Evolutionary conservation across 2,113 vertebrate species (phyloP).

Genomic region (Coturnix japonica): DNA sequence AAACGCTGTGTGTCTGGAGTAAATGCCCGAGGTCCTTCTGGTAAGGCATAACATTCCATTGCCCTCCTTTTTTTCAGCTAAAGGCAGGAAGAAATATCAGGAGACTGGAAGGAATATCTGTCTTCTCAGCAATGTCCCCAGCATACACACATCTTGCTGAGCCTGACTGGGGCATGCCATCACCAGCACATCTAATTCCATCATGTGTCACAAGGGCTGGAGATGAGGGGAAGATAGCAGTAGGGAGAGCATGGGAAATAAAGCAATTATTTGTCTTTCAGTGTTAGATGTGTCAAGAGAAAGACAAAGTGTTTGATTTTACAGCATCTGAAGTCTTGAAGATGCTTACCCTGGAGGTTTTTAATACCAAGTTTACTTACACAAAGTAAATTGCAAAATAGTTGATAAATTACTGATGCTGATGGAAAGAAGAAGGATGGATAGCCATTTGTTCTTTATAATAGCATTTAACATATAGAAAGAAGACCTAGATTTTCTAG

Average conservation of each 20-base stretch:
- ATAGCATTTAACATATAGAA: background rate
- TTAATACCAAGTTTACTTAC: background rate
- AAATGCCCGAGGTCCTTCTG: background rate
- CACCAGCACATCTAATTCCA: background rate
- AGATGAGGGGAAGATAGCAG: background rate
- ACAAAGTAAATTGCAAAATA: background rate
- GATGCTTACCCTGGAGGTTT: background rate
- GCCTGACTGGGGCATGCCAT: background rate
- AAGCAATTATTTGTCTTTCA: background rate
- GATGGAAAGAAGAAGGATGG: background rate
- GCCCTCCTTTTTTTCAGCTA: background rate
- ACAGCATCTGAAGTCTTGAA: background rate
- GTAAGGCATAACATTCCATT: background rate
- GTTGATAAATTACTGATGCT: background rate
- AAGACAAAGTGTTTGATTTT: background rate
- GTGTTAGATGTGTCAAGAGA: background rate
- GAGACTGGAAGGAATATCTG: background rate
- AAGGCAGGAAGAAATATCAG: background rate
- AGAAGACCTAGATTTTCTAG: background rate
- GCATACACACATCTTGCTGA: background rate
- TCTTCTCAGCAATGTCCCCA: constrained; percentile 3
- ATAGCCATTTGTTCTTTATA: background rate
- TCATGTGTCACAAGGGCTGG: background rate
- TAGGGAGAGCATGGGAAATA: background rate
- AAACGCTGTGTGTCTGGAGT: background rate